Conservation (phyloP, 2,797 vertebrate species). For the Pitangus sulphuratus region DNA sequence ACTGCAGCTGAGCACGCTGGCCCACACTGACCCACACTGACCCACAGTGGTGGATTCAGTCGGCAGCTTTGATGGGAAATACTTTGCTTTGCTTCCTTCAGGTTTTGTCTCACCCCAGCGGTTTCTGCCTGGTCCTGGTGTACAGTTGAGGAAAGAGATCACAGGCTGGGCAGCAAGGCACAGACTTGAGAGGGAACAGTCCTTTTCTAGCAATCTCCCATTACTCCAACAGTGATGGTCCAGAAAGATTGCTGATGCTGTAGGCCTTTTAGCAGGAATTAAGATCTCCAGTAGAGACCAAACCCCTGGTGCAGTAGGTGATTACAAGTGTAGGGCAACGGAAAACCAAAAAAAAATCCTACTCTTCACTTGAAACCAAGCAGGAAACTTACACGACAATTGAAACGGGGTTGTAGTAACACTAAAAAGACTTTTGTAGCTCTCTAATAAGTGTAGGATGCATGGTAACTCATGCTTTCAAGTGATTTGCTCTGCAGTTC, state of each 20-base stretch:
- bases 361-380: background rate
- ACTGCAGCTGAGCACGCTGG: fast-evolving
- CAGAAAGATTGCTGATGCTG: background rate
- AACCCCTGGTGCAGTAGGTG: background rate
- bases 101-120: background rate
- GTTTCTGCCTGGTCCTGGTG: background rate
- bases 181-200: background rate
- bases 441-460: background rate
- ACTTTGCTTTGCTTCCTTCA: background rate
- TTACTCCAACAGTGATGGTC: background rate
- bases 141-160: background rate
- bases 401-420: background rate
- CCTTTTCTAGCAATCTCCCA: background rate
- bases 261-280: background rate
- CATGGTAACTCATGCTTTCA: background rate
- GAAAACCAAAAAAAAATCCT: fast-evolving
- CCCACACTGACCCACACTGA: fast-evolving
- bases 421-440: background rate
- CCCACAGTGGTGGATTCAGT: fast-evolving
- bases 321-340: background rate
- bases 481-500: background rate
- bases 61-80: background rate
- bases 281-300: background rate
- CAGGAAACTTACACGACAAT: background rate
- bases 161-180: background rate